A percentile compares a stretch with the other conserved stretches of the same genome.
These are phyloP conservation scores for Rhodinocichla rosea DNA, from an alignment of 2,113 vertebrate genomes.

Conservation along the genomic window DNA sequence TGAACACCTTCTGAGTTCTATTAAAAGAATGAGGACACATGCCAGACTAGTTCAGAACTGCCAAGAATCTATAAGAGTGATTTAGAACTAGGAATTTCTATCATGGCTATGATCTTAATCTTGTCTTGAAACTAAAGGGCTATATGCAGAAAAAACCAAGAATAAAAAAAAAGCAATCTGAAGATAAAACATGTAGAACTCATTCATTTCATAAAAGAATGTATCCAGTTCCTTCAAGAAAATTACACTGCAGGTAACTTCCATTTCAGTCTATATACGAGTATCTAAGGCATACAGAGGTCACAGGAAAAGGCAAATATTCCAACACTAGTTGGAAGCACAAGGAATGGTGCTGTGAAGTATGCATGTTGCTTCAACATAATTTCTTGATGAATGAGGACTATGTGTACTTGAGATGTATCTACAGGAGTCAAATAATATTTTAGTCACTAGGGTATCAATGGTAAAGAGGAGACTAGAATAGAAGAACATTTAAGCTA, in stretches of 20 bases:
- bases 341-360: neutral
- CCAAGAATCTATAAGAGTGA: neutral
- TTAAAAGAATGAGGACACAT: neutral
- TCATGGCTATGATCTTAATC: neutral
- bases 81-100: neutral
- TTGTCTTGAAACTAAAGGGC: neutral
- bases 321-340: neutral
- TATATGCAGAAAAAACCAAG: neutral
- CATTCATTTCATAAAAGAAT: neutral
- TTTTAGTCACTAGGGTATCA: slow-evolving; percentile 38
- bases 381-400: slow-evolving; percentile 29
- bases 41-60: neutral
- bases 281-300: neutral
- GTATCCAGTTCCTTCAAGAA: neutral
- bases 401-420: neutral
- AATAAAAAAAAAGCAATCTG: neutral
- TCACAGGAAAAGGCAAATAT: slow-evolving; percentile 8
- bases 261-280: neutral
- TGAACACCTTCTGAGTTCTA: neutral
- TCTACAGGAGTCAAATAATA: slow-evolving; percentile 35
- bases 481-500: neutral
- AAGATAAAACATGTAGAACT: neutral
- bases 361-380: neutral
- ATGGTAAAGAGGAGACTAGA: neutral
- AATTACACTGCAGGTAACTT: neutral